These are phyloP conservation scores for Drosophila orosa DNA, from an alignment of 1,140 invertebrate genomes.

Conservation along the genomic window DNA sequence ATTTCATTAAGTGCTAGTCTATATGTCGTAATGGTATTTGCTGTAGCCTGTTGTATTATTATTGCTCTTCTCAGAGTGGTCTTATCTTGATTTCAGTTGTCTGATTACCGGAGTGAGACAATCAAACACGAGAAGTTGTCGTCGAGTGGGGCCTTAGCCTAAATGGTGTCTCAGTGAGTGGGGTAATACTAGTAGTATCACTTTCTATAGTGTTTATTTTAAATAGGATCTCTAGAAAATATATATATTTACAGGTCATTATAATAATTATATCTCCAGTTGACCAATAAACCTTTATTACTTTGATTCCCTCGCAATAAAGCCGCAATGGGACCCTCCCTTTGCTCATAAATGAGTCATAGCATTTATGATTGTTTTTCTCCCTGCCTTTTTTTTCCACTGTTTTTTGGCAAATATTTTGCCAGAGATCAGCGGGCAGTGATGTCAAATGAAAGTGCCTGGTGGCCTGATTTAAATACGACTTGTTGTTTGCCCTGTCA, in stretches of 20 bases:
- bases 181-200: constrained; percentile 10
- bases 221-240: background rate
- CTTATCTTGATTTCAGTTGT: constrained; percentile 42
- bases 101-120: constrained; percentile 29
- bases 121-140: background rate
- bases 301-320: background rate
- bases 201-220: background rate
- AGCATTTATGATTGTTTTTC: constrained; percentile 24
- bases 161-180: constrained; percentile 1
- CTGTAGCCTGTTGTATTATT: constrained; percentile 25
- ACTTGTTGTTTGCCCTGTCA: constrained; percentile 36
- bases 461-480: constrained; percentile 37
- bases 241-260: background rate
- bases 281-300: background rate
- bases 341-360: constrained; percentile 47
- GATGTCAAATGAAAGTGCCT: constrained; percentile 53
- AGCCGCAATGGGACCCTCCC: background rate
- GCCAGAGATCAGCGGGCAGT: constrained; percentile 24
- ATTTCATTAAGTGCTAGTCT: constrained; percentile 54
- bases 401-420: constrained; percentile 42
- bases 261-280: background rate
- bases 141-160: constrained; percentile 33
- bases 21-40: constrained; percentile 50
- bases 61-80: constrained; percentile 14
- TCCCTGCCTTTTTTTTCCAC: constrained; percentile 11